Evolutionary conservation across 2,888 invertebrate genomes (phyloP), one percentile per base, ranked within the genome.

Genomic region (Chromoteleia sp.): DNA sequence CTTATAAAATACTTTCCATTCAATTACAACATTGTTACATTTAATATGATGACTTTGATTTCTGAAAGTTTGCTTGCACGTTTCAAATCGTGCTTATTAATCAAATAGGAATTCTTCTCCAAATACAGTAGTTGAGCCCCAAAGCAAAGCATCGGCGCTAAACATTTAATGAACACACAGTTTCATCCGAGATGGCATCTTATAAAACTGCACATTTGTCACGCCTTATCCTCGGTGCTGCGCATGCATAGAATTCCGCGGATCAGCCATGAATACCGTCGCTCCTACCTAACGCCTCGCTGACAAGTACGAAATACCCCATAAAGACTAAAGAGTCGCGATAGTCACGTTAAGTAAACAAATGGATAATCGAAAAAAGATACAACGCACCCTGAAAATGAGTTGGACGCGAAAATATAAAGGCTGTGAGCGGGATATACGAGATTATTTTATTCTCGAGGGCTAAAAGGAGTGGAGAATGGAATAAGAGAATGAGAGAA

Each of bases 211-310:
- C 58, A 59, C 74, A 71, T 59, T 61, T 56, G 58, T 70, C 71
- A 71, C 50, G 43, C 15, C 39, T 81, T 56, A 75, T 67, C 50
- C 52, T n/a, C 36, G 39, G 59, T 39, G 50, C 70, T 75, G 74
- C 70, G 78, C 82, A 70, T 82, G 82, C 82, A 82, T 82, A 82
- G 82, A 82, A 78, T 77, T 68, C 61, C 68, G 56, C 56, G 36
- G 67, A 43, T 68, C 48, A 63, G 67, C 77, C 76, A 70, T 73
- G 74, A 83, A 77, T 80, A 45, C 65, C 52, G 70, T 45, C 63
- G 54, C 45, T 56, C 7, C 15, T 68, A 75, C 29, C 48, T 52
- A 45, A 45, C 21, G 61, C 21, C 59, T 19, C 25, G 15, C 36
- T 39, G 79, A 80, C 70, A 50, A 61, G 63, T 67, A 43, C 58